Evolutionary conservation across 2,888 invertebrate genomes (phyloP), one percentile per base, ranked within the genome.

Genomic region (Acleris literana): DNA sequence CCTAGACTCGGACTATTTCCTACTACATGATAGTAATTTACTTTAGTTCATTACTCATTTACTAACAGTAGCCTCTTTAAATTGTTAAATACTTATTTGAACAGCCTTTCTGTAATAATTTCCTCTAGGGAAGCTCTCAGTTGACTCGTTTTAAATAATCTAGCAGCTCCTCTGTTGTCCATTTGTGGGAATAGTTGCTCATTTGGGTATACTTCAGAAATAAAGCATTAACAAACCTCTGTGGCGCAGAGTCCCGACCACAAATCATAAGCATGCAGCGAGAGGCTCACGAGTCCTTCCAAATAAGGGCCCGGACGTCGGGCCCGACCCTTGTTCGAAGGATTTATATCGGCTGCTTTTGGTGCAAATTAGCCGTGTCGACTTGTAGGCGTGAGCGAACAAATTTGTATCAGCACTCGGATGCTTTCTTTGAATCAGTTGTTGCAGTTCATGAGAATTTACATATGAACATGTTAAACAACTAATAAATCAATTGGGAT

Each of bases 271-370:
- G 82, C 81, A 81, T 81, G 81, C 82, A 77, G 80, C 80, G 72
- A 75, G 75, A 75, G 78, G 76, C 85, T 88, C 92, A 92, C 91
- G 92, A 90, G 83, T 51, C 78, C 71, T 65, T 57, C 91, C 90
- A 81, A 88, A 90, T 88, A 90, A 78, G 90, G 90, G 62, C 72
- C 69, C 72, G 77, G 80, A 83, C 81, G 84, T 88, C 87, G 83
- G 82, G 80, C 80, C 79, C 79, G 82, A 81, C 79, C 81, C 85
- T 83, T 78, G 85, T 84, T 84, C 83, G 71, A 77, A 80, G 81
- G 88, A 92, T 92, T 91, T 92, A 92, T 91, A 85, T 79, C 80
- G 74, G 74, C 84, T 85, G 81, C 84, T 86, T 91, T 89, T 85
- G 87, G 88, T 72, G 81, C 88, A 90, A 90, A 92, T 91, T 91